Base-by-base conservation (phyloP, 2,888 invertebrate species). In the Andrena haemorrhoa region DNA sequence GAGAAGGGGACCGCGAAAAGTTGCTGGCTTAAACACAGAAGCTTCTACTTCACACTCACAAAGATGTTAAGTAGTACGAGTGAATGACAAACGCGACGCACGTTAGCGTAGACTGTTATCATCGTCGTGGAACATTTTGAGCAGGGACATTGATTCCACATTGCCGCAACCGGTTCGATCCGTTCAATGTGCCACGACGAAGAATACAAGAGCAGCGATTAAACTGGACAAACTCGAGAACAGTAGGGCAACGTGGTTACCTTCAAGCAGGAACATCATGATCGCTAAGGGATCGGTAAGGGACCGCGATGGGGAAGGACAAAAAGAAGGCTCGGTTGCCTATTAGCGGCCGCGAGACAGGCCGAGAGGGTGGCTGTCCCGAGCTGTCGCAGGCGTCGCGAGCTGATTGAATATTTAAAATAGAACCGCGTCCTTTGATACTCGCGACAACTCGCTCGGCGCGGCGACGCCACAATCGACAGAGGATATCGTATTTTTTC, bases 371-470 rank as follows among this genome's bases (percentile, higher is more conserved):
- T 33, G 47, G 29, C 63, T 49, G 33, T 33, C 58, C 47, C 23
- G 29, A 41, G 41, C 51, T 31, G 23, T 66, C 35, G 66, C 47
- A 31, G 53, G 33, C 70, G 60, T 29, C n/a, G 26, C 33, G 69
- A 58, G 41, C 66, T 66, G 73, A 76, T 69, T 76, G 75, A 82
- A 84, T 73, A 79, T 82, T 82, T 79, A 65, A 75, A 79, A 82
- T 69, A 66, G 68, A 70, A 79, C 70, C 82, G 80, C 68, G 66
- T 85, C 79, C 75, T 75, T 74, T 76, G 79, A 77, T 53, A 68
- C 33, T 53, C 47, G 65, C n/a, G 68, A 58, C 6, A 33, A 1
- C 16, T 31, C 23, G 79, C 35, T 51, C 66, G 68, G 51, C 71
- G 53, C 20, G 51, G 23, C 58, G 12, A 16, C 23, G 53, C 29